Percentiles rank a stretch among this genome's conserved stretches.
Conservation (phyloP, 2,797 vertebrate species). For the Callimico goeldii region DNA sequence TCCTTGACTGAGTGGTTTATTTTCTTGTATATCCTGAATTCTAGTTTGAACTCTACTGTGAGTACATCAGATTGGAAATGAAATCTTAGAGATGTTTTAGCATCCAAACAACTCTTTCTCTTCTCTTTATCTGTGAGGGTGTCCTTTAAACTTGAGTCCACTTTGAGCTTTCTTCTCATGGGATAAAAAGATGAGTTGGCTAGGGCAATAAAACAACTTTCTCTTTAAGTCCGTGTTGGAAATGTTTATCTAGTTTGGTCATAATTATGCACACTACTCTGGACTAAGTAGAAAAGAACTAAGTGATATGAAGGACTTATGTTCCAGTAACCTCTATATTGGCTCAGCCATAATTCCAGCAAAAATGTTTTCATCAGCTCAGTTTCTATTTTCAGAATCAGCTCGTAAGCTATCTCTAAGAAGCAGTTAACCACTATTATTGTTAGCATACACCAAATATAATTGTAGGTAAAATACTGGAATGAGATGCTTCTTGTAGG, state of each 20-base stretch:
- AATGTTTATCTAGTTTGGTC: not conserved
- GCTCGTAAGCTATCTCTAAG: not conserved
- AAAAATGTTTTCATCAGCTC: not conserved
- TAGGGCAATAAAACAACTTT: not conserved
- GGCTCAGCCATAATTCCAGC: not conserved
- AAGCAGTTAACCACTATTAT: not conserved
- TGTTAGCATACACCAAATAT: not conserved
- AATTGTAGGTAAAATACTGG: not conserved
- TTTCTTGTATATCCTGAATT: not conserved
- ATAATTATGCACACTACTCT: not conserved
- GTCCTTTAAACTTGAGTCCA: not conserved
- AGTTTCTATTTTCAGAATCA: not conserved
- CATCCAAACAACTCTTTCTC: not conserved
- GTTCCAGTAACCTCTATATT: conserved; percentile 13
- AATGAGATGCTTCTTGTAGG: not conserved
- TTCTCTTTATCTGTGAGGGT: not conserved
- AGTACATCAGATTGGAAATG: not conserved
- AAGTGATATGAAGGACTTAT: not conserved
- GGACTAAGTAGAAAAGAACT: not conserved
- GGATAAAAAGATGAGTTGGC: not conserved
- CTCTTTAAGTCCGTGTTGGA: not conserved
- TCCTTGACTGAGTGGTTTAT: not conserved
- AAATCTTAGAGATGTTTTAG: not conserved
- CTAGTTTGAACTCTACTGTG: not conserved
- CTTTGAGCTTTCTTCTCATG: not conserved